Base-by-base conservation (phyloP, 2,888 invertebrate genomes). In the Pogonocherus hispidulus region DNA sequence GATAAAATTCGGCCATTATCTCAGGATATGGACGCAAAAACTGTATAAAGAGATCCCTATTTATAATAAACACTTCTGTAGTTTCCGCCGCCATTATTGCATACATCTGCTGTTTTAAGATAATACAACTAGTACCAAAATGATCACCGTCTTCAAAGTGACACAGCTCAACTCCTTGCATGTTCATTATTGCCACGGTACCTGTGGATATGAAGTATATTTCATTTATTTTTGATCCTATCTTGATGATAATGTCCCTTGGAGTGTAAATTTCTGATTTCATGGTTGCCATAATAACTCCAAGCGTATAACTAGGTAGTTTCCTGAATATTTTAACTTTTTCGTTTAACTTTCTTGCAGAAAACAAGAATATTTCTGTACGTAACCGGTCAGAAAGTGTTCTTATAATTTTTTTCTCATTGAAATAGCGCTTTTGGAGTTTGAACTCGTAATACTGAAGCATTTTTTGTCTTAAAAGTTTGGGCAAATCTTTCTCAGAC, bases 141-240 rank as follows among this genome's bases (percentile, higher is more conserved):
- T 84, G 79, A 23, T 84, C 88, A 0, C 90, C 90, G 69, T 90
- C 90, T 73, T 88, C 86, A 5, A 89, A 76, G 73, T 87, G 87
- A 20, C 79, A 80, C 32, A 86, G 87, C 85, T 91, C 91, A 59
- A 86, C 86, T 4, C 86, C 86, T 0, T 83, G 79, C 1, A 69
- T 63, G 2, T 86, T 84, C 55, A 84, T 84, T 27, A 87, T 81
- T 0, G 87, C 86, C 0, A 88, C 87, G 0, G 87, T 87, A 0
- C 89, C 89, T 23, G 80, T 84, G 0, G 86, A 86, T 66, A 89
- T 88, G 71, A 88, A 88, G 67, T 86, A 88, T 84, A 88, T 86
- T 32, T 84, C 83, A 18, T 87, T 83, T 0, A 86, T 86, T 0
- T 79, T 68, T 19, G 82, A 81, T 37, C 84, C 84, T 1, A 82